Conservation (phyloP, 2,113 vertebrate genomes). For the Oostethus manadensis region DNA sequence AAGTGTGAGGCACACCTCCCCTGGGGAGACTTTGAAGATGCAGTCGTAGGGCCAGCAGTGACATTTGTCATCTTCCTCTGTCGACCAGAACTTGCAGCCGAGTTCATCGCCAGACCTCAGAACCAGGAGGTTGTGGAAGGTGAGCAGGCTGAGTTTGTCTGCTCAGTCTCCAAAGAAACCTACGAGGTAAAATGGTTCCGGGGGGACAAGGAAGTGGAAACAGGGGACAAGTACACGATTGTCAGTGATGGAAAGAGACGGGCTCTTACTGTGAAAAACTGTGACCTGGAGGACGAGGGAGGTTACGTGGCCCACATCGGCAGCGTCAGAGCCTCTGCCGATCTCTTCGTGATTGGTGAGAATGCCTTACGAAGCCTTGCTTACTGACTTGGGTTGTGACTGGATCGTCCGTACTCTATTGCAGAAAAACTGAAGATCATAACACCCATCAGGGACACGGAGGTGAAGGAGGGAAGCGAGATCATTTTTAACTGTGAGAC, state of each 20-base stretch:
- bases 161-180: slow-evolving; percentile 90
- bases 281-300: slow-evolving; percentile 82
- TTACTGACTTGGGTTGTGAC: background rate
- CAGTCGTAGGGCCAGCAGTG: background rate
- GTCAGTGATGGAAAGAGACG: slow-evolving; percentile 89
- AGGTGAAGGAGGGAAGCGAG: slow-evolving; percentile 86
- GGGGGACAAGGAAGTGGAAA: slow-evolving; percentile 74
- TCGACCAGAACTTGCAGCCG: slow-evolving; percentile 87
- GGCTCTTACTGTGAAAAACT: slow-evolving; percentile 80
- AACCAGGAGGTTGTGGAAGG: slow-evolving; percentile 93
- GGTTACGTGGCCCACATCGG: slow-evolving; percentile 81
- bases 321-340: slow-evolving; percentile 81
- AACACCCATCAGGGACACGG: slow-evolving; percentile 85
- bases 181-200: slow-evolving; percentile 87
- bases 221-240: slow-evolving; percentile 84
- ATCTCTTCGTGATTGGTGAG: slow-evolving; percentile 87
- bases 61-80: slow-evolving; percentile 15
- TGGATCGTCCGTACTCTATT: slow-evolving; percentile 21
- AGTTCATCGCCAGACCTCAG: slow-evolving; percentile 90
- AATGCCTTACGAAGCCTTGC: background rate
- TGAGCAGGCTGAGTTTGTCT: slow-evolving; percentile 89
- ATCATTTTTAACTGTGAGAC: slow-evolving; percentile 92
- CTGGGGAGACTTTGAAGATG: too few relatives aligned
- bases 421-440: slow-evolving; percentile 92
- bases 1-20: too few relatives aligned